These are phyloP conservation scores for Invenusta paracnida DNA, from an alignment of 2,888 invertebrate species.

Conservation along the genomic window DNA sequence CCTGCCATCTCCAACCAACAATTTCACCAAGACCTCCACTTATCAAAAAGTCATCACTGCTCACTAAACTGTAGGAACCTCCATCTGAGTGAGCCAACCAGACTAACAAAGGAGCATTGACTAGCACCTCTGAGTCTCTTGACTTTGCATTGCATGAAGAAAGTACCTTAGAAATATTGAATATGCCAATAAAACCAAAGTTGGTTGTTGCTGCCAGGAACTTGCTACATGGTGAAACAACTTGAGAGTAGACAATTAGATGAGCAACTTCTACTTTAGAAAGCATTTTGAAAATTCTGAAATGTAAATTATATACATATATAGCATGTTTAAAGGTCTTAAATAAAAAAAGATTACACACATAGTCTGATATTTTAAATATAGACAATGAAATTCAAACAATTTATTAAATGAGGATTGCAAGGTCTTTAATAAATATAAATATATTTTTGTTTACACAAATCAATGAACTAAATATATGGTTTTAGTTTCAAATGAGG, in stretches of 20 bases:
- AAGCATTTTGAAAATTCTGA: too few species aligned
- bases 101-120: not conserved
- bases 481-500: too few species aligned
- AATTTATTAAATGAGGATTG: too few species aligned
- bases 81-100: not conserved
- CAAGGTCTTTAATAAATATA: too few species aligned
- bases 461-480: too few species aligned
- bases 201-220: conserved; percentile 1
- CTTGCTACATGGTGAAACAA: not conserved
- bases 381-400: too few species aligned
- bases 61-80: not conserved
- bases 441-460: too few species aligned
- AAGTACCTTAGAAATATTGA: not conserved
- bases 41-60: not conserved
- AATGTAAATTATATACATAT: too few species aligned
- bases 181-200: not conserved
- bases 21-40: conserved; percentile 14
- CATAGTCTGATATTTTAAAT: too few species aligned
- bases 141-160: not conserved
- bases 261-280: conserved; percentile 15
- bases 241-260: conserved; percentile 12
- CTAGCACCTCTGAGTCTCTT: not conserved
- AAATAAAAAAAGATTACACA: too few species aligned
- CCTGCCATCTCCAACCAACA: not conserved
- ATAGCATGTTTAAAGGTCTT: too few species aligned